These are phyloP conservation scores for Euphysa ruthae DNA, from an alignment of 30 jellyfish, hydroid and myxozoan genomes.

Conservation along the genomic window DNA sequence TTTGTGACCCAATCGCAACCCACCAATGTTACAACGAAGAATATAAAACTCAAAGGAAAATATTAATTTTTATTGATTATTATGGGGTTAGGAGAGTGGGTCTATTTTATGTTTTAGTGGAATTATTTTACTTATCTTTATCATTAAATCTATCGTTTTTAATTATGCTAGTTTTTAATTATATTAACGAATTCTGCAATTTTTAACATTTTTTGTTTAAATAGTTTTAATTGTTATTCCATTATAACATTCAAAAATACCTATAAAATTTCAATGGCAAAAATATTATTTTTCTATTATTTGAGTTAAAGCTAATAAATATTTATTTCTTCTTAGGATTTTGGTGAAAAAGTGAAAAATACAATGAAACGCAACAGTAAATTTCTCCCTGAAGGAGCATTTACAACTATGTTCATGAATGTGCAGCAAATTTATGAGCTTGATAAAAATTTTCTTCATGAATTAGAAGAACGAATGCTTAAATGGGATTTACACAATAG, in stretches of 20 bases:
- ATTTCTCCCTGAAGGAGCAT: conserved; percentile 58
- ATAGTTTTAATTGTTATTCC: neutral
- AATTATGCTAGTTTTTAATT: too few species aligned
- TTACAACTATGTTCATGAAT: conserved; percentile 51
- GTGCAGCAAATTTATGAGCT: conserved; percentile 68
- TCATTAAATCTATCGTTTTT: too few species aligned
- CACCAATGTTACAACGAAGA: too few species aligned
- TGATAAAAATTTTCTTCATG: conserved; percentile 80
- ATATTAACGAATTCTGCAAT: neutral
- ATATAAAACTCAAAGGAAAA: too few species aligned
- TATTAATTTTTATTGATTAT: too few species aligned
- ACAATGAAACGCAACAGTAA: conserved; percentile 55
- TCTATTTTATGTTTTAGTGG: too few species aligned
- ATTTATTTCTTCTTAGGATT: conserved; percentile 45
- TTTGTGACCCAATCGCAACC: too few species aligned
- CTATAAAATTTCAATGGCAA: neutral
- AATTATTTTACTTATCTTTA: too few species aligned
- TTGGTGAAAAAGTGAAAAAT: conserved; percentile 48
- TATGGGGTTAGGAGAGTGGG: too few species aligned
- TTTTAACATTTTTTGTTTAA: neutral
- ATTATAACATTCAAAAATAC: neutral
- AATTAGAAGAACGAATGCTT: conserved; percentile 77
- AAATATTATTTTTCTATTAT: neutral
- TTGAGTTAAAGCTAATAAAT: neutral
- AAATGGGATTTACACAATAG: conserved; percentile 63